Evolutionary conservation across 2,113 vertebrate species (phyloP).

Genomic region (Oncorhynchus tshawytscha): DNA sequence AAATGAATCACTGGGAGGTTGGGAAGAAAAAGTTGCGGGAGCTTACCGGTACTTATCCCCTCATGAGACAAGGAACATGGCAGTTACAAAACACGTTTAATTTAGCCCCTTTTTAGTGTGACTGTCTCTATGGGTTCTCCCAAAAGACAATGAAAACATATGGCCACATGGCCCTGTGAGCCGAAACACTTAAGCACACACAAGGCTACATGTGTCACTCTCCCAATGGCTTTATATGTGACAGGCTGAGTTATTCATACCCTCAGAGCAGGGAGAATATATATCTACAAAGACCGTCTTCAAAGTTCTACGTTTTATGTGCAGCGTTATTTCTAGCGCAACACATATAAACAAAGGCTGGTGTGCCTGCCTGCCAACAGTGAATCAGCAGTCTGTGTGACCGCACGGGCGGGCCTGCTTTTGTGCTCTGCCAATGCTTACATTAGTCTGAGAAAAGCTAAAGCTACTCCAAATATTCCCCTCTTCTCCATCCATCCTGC

Average conservation of each 20-base stretch:
- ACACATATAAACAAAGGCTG: constrained; percentile 76
- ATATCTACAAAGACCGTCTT: constrained; percentile 65
- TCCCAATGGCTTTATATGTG: constrained; percentile 56
- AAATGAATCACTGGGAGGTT: constrained; percentile 53
- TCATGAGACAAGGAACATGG: constrained; percentile 32
- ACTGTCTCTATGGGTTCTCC: constrained; percentile 15
- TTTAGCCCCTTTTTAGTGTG: constrained; percentile 22
- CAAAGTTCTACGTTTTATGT: constrained; percentile 74
- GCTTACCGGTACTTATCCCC: constrained; percentile 48
- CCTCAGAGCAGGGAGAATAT: constrained; percentile 62
- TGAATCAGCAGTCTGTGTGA: constrained; percentile 79
- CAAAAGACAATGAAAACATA: constrained; percentile 48
- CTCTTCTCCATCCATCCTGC: constrained; percentile 62
- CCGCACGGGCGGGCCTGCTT: constrained; percentile 67
- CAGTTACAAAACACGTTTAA: constrained; percentile 27
- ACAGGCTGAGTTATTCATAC: constrained; percentile 64
- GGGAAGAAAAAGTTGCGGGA: constrained; percentile 20
- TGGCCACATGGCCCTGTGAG: constrained; percentile 50
- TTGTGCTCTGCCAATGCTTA: constrained; percentile 77
- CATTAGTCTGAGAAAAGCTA: constrained; percentile 40
- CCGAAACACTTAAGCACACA: constrained; percentile 50
- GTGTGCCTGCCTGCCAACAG: constrained; percentile 64
- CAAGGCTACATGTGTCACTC: constrained; percentile 68
- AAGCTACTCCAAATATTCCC: constrained; percentile 74
- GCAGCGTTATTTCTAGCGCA: constrained; percentile 79